Percentiles rank a stretch among this genome's conserved stretches.
Conservation (phyloP, 2,113 vertebrate genomes). For the Paradisaea rubra region DNA sequence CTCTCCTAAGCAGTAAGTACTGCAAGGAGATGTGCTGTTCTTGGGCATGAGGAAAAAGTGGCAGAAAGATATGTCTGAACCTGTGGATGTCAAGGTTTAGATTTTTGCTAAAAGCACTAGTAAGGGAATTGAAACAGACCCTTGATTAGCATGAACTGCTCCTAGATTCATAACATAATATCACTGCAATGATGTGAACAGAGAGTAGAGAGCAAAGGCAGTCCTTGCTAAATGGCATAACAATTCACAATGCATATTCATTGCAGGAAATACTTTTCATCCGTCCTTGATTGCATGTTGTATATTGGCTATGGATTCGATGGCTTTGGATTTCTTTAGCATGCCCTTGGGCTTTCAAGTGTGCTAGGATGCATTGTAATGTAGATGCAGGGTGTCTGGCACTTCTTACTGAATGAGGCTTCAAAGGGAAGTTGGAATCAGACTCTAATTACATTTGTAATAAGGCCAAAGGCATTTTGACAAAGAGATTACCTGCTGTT, state of each 20-base stretch:
- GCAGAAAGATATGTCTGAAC: neutral
- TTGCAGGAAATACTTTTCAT: slow-evolving; percentile 28
- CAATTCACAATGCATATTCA: neutral
- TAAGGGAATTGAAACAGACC: neutral
- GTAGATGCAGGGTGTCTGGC: slow-evolving; percentile 43
- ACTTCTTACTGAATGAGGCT: slow-evolving; percentile 16
- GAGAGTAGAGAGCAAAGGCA: neutral
- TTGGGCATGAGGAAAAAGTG: neutral
- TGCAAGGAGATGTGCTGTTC: neutral
- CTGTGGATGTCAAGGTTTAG: neutral
- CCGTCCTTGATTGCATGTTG: slow-evolving; percentile 1
- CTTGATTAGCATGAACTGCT: neutral
- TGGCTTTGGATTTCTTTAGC: slow-evolving; percentile 35
- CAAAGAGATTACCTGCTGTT: neutral
- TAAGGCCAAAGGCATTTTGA: slow-evolving; percentile 10
- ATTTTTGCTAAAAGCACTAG: neutral
- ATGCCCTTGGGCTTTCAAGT: slow-evolving; percentile 21
- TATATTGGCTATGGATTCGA: slow-evolving; percentile 11
- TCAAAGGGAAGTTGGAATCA: slow-evolving; percentile 43
- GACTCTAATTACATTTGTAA: slow-evolving; percentile 26
- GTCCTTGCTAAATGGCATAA: neutral
- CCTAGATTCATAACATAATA: neutral
- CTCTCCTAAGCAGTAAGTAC: neutral
- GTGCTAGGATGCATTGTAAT: slow-evolving; percentile 25
- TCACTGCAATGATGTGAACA: neutral